Base-by-base conservation (phyloP, 2,797 vertebrate genomes). In the Corythornis leucogaster region DNA sequence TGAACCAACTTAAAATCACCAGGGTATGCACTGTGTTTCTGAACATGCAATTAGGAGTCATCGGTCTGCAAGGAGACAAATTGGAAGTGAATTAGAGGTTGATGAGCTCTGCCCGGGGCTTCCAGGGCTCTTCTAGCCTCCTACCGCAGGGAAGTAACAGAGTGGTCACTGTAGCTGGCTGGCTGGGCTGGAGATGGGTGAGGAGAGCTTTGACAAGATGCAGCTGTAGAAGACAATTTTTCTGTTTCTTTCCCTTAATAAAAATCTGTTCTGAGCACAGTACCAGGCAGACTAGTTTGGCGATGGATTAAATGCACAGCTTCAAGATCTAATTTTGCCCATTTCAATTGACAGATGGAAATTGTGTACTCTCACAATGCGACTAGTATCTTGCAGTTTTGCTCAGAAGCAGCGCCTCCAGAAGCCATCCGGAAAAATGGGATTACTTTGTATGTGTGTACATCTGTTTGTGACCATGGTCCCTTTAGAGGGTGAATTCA, bases 211-310 rank as follows among this genome's bases (percentile, higher is more conserved):
- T 73, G 92, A 94, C 75, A 78, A 82, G 89, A 93, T 42, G 35
- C 94, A 96, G 92, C 87, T 93, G 94, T 66, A 94, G 74, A 80
- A 88, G 89, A 80, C 93, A 76, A 83, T 95, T 95, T 90, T 76
- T 61, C 38, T 78, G 78, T 94, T 87, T 86, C 75, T 92, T 85
- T n/a, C 21, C 66, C 75, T 10, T 8, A 57, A 89, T 88, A 38
- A 89, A 83, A 90, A 75, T 92, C 87, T 63, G 26, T 42, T 79
- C 81, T 28, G 86, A 85, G 78, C 59, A 4, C 31, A 26, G 68
- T 74, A 85, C 70, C 85, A 68, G 85, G 76, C 73, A 15, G 69
- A 19, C 76, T 71, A 6, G 38, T 76, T 64, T 96, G 94, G 96
- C 95, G 84, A 63, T 4, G 33, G 90, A 91, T 92, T 85, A 88